Evolutionary conservation across 2,113 vertebrate genomes (phyloP).

Genomic region (Taxidea taxus): DNA sequence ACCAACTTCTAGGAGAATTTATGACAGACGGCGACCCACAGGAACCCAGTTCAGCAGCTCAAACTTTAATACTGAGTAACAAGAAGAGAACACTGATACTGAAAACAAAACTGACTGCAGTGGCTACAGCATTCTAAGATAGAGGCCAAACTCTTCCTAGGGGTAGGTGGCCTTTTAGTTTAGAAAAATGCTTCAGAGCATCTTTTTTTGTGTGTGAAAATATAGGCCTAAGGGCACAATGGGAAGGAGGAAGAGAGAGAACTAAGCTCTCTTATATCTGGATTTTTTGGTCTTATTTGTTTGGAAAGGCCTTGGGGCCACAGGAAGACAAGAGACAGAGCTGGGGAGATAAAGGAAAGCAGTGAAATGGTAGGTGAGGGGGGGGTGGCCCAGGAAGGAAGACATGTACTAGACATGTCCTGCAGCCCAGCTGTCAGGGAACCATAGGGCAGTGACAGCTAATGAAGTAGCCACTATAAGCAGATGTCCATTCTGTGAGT

Average conservation of each 20-base stretch:
- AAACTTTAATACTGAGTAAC: background rate
- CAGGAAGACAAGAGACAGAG: background rate
- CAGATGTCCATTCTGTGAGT: background rate
- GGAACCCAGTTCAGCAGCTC: background rate
- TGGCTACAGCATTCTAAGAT: background rate
- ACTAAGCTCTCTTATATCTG: background rate
- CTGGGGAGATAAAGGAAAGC: background rate
- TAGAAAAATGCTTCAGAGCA: slow-evolving; percentile 20
- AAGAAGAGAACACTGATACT: background rate
- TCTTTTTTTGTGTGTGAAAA: slow-evolving; percentile 25
- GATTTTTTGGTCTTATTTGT: background rate
- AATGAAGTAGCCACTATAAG: background rate
- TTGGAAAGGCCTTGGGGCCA: background rate
- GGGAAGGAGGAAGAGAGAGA: background rate
- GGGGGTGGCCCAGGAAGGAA: fast-evolving
- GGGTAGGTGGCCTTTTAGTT: background rate
- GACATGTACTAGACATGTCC: background rate
- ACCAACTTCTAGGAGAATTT: background rate
- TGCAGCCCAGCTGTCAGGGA: background rate
- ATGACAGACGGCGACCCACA: background rate
- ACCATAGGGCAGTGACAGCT: fast-evolving
- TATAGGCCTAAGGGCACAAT: background rate
- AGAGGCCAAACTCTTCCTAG: slow-evolving; percentile 24
- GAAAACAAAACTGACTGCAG: background rate
- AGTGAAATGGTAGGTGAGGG: background rate